These are phyloP conservation scores for Typhlichthys subterraneus DNA, from an alignment of 2,797 vertebrate species.

Conservation along the genomic window DNA sequence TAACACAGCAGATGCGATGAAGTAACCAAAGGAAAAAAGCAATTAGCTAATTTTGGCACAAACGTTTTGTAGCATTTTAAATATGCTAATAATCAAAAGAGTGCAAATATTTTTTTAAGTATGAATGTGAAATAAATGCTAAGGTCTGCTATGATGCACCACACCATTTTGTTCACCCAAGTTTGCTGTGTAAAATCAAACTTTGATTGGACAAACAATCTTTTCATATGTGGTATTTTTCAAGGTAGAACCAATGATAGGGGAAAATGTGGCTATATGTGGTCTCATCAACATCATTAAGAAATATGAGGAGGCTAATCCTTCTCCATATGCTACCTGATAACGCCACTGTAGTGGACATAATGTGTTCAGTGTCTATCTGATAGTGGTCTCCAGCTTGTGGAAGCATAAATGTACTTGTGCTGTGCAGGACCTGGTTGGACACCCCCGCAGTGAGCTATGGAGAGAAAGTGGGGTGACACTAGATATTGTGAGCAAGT, in stretches of 20 bases:
- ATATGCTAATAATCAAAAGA: constrained; percentile 16
- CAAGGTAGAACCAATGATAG: constrained; percentile 16
- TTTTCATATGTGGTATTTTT: background rate
- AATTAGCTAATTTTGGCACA: background rate
- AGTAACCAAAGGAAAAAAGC: background rate
- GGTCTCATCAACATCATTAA: background rate
- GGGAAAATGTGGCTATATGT: constrained; percentile 6
- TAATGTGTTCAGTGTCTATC: constrained; percentile 12
- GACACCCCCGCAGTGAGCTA: too few relatives aligned
- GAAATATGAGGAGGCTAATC: constrained; percentile 24
- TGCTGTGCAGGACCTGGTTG: too few relatives aligned
- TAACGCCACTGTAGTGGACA: constrained; percentile 17
- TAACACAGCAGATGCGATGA: background rate
- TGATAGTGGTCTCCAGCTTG: background rate
- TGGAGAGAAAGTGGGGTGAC: too few relatives aligned
- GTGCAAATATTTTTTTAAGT: background rate
- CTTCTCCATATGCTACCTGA: constrained; percentile 23
- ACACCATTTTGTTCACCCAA: constrained; percentile 27
- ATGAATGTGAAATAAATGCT: constrained; percentile 9
- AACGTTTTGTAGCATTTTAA: background rate
- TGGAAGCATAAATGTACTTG: too few relatives aligned
- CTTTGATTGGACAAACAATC: constrained; percentile 14
- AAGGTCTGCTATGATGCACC: too few relatives aligned
- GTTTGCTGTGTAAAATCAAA: constrained; percentile 34
- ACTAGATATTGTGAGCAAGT: too few relatives aligned